These are phyloP conservation scores for Ivindomyrus marchei DNA, from an alignment of 2,113 vertebrate species.

Conservation along the genomic window DNA sequence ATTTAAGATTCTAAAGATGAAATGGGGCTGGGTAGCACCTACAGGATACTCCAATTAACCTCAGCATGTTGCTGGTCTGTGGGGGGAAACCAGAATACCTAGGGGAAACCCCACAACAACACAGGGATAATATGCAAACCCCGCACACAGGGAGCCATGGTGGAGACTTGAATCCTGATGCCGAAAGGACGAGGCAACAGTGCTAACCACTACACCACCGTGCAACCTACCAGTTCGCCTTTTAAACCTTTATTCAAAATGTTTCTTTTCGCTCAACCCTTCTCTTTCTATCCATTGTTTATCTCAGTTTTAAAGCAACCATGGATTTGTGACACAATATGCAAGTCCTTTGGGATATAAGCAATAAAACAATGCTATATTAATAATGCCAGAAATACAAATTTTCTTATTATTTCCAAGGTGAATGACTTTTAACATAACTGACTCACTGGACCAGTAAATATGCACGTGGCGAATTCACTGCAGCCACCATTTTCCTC, in stretches of 20 bases:
- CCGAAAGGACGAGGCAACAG: not conserved
- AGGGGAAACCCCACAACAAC: not conserved
- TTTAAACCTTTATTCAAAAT: not conserved
- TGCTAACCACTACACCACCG: not conserved
- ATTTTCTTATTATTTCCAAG: not conserved
- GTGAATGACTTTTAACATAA: not conserved
- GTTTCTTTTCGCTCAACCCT: not conserved
- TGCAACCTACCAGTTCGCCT: not conserved
- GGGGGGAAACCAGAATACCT: not conserved
- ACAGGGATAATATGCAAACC: not conserved
- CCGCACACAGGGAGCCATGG: not conserved
- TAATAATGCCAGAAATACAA: not conserved
- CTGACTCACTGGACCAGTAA: conserved; percentile 73
- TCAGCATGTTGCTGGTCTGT: not conserved
- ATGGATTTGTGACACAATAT: not conserved
- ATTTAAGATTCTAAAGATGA: not conserved
- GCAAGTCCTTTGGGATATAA: not conserved
- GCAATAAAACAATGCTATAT: not conserved
- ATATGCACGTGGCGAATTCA: conserved; percentile 74
- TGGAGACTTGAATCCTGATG: not conserved
- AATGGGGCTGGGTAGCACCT: not conserved
- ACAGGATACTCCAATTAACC: not conserved
- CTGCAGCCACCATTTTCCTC: conserved; percentile 76
- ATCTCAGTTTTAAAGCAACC: not conserved
- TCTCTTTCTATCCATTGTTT: not conserved